Base-by-base conservation (phyloP, 2,888 invertebrate genomes). In the Drosophila pseudotakahashii region DNA sequence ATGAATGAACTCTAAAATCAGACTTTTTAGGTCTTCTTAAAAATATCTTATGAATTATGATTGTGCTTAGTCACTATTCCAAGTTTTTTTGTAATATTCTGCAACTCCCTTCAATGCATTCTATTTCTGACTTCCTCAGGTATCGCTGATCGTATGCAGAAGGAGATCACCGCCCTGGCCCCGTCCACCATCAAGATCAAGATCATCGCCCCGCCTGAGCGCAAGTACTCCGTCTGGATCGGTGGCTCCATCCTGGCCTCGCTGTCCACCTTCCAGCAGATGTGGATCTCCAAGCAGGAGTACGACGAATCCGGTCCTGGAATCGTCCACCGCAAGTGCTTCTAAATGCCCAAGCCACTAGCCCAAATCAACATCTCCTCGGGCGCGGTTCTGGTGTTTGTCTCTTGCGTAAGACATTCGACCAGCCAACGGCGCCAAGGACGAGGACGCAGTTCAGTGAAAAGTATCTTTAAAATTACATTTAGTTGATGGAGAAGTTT, bases 321-420 rank as follows among this genome's bases (percentile, higher is more conserved):
- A 90, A 97, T 98, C 92, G 98, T 98, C 91, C 98, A 98, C 95
- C 96, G 98, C 94, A 98, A 98, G 95, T 98, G 98, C 95, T 98
- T 98, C 96, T 98, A 97, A 95, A 75, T 75, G 58, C 26, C 23
- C 39, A 37, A 41, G 10, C 50, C 50, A 19, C 68, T 30, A 57
- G 44, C 26, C 51, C 61, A 42, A 50, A 60, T 57, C 63, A 77
- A 41, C 62, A 66, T 34, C 54, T 61, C 50, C 39, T 45, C 48
- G 50, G 26, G 61, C 32, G 37, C 47, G 13, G 57, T 16, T 30
- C 70, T 67, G 58, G 70, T 60, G 73, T 36, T 48, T 81, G 77
- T 88, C 83, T 81, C 69, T 72, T 71, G 23, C 23, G 13, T 16
- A 19, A 72, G 68, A 72, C 82, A 71, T 68, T 64, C 75, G 83